Percentiles rank a stretch among this genome's conserved stretches.
Evolutionary conservation across 2,888 invertebrate genomes (phyloP).

Genomic region (Eucera pruinosa): DNA sequence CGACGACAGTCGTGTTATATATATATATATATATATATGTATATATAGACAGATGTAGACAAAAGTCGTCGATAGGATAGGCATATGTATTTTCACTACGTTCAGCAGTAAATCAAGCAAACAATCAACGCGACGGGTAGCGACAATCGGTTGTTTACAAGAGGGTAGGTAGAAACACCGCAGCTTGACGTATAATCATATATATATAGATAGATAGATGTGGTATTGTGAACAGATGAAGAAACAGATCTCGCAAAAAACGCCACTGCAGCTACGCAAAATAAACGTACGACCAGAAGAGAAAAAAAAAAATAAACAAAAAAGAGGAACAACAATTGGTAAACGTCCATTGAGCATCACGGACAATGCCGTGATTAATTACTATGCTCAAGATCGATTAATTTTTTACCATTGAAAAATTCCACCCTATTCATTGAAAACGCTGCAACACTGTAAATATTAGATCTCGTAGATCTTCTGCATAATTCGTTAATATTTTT

Average conservation of each 20-base stretch:
- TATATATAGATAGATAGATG: slow-evolving; percentile 16
- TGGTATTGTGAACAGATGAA: slow-evolving; percentile 50
- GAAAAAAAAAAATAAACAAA: slow-evolving; percentile 14
- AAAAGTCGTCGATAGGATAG: slow-evolving; percentile 60
- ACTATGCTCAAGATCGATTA: slow-evolving; percentile 1
- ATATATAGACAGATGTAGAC: slow-evolving; percentile 30
- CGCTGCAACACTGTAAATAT: too few species aligned
- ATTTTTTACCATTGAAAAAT: slow-evolving; percentile 3
- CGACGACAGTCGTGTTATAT: slow-evolving; percentile 62
- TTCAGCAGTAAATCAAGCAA: slow-evolving; percentile 69
- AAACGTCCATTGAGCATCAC: slow-evolving; percentile 57
- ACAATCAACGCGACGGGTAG: slow-evolving; percentile 67
- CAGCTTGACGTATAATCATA: slow-evolving; percentile 50
- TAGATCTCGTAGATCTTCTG: too few species aligned
- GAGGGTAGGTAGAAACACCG: slow-evolving; percentile 47
- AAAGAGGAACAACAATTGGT: slow-evolving; percentile 19
- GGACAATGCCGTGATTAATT: slow-evolving; percentile 38
- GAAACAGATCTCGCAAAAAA: slow-evolving; percentile 62
- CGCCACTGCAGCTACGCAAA: slow-evolving; percentile 66
- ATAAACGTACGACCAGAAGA: slow-evolving; percentile 24
- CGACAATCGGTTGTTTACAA: slow-evolving; percentile 57
- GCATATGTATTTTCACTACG: slow-evolving; percentile 64
- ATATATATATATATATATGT: slow-evolving; percentile 18
- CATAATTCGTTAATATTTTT: too few species aligned
- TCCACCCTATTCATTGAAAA: too few species aligned